phyloP scores from a whole-genome alignment of 2,888 invertebrate genomes.

The Rhorus exstirpatorius region DNA sequence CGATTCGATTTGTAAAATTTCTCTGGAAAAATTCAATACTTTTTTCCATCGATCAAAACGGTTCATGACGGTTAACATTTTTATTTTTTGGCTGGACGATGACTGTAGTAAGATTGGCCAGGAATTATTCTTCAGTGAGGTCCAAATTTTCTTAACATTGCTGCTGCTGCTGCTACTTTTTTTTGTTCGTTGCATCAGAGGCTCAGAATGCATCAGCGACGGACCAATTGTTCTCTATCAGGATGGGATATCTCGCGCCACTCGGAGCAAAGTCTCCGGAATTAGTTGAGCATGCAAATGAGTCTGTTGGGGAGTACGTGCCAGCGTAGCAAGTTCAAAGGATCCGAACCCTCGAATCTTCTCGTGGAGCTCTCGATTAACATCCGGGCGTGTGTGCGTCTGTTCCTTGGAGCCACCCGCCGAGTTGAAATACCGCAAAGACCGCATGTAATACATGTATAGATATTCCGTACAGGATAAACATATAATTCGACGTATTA shows the following conservation, averaged over 20 bases:
- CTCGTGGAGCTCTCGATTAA: conserved; percentile 63
- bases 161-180: neutral
- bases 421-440: conserved; percentile 48
- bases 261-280: conserved; percentile 55
- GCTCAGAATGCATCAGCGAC: conserved; percentile 8
- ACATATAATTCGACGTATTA: conserved; percentile 46
- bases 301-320: conserved; percentile 44
- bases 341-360: conserved; percentile 65
- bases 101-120: no score
- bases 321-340: conserved; percentile 65
- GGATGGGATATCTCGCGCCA: conserved; percentile 53
- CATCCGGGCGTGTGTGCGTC: conserved; percentile 62
- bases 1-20: no score
- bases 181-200: neutral
- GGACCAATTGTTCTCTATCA: conserved; percentile 64
- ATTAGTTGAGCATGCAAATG: conserved; percentile 68
- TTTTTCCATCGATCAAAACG: no score
- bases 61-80: no score
- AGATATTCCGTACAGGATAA: neutral
- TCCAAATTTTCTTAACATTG: conserved; percentile 12
- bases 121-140: neutral
- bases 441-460: neutral
- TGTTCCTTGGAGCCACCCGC: conserved; percentile 64
- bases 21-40: no score
- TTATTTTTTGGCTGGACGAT: no score